These are phyloP conservation scores for Pinna nobilis DNA, from an alignment of 1,140 invertebrate species.

Conservation along the genomic window DNA sequence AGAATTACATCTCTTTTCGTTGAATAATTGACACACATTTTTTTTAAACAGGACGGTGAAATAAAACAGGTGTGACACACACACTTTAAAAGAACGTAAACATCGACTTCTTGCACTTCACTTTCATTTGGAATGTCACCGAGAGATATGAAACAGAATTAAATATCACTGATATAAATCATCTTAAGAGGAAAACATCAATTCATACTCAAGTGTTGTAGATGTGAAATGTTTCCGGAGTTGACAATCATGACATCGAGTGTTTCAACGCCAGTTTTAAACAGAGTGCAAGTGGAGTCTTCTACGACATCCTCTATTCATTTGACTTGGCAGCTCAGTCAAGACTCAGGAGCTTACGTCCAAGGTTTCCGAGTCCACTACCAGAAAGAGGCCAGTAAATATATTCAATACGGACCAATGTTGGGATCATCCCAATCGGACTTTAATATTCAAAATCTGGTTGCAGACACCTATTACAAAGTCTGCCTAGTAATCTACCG, in stretches of 20 bases:
- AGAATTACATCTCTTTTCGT: too few relatives aligned
- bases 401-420: slow-evolving; percentile 62
- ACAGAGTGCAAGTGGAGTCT: slow-evolving; percentile 47
- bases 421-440: slow-evolving; percentile 36
- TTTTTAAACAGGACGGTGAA: too few relatives aligned
- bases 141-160: too few relatives aligned
- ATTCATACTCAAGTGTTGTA: neutral
- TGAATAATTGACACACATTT: too few relatives aligned
- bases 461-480: slow-evolving; percentile 69
- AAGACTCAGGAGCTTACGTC: slow-evolving; percentile 22
- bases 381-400: slow-evolving; percentile 61
- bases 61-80: too few relatives aligned
- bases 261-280: slow-evolving; percentile 13
- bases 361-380: slow-evolving; percentile 58
- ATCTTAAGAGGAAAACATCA: too few relatives aligned
- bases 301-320: slow-evolving; percentile 62
- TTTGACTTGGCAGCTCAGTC: slow-evolving; percentile 49
- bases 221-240: slow-evolving; percentile 1
- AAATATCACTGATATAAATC: too few relatives aligned
- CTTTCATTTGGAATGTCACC: too few relatives aligned
- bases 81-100: too few relatives aligned
- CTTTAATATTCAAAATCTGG: slow-evolving; percentile 64
- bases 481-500: slow-evolving; percentile 66
- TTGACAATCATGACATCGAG: neutral
- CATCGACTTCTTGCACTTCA: too few relatives aligned